Evolutionary conservation across 2,888 invertebrate species (phyloP).

Genomic region (Troglohyphantes excavatus): DNA sequence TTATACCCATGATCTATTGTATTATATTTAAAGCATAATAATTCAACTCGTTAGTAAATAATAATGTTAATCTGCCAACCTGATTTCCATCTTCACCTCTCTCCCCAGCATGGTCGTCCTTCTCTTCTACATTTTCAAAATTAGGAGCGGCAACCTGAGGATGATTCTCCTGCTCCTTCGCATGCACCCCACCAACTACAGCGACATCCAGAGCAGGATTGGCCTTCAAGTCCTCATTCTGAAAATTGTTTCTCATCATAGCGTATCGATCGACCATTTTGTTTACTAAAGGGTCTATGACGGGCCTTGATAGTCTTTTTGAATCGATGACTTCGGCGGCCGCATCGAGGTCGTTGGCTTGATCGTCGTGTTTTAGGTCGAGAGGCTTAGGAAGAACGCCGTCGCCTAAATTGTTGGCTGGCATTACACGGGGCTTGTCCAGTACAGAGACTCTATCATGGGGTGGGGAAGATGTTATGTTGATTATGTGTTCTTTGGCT

Average conservation of each 20-base stretch:
- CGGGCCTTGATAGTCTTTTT: constrained; percentile 14
- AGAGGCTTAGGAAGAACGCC: constrained; percentile 68
- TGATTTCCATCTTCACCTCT: constrained; percentile 66
- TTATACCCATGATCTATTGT: too few relatives aligned
- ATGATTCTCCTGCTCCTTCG: constrained; percentile 48
- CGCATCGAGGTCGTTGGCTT: constrained; percentile 48
- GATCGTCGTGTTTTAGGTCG: constrained; percentile 35
- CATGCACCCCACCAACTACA: not conserved
- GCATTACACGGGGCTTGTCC: constrained; percentile 59
- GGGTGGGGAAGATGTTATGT: not conserved
- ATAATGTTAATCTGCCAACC: constrained; percentile 31
- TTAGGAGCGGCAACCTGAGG: constrained; percentile 64
- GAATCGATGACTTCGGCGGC: constrained; percentile 44
- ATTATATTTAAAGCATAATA: too few relatives aligned
- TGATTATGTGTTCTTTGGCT: not conserved
- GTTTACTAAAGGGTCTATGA: constrained; percentile 17
- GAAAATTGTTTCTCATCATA: constrained; percentile 6
- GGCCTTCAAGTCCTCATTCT: constrained; percentile 17
- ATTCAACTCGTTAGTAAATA: too few relatives aligned
- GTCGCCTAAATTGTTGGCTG: constrained; percentile 36
- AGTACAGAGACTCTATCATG: constrained; percentile 30
- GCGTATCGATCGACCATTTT: constrained; percentile 34
- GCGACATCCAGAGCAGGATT: not conserved
- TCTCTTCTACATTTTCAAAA: constrained; percentile 58
- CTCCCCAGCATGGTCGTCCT: constrained; percentile 71